Evolutionary conservation across 2,888 invertebrate genomes (phyloP).

Genomic region (Papilio gigon): DNA sequence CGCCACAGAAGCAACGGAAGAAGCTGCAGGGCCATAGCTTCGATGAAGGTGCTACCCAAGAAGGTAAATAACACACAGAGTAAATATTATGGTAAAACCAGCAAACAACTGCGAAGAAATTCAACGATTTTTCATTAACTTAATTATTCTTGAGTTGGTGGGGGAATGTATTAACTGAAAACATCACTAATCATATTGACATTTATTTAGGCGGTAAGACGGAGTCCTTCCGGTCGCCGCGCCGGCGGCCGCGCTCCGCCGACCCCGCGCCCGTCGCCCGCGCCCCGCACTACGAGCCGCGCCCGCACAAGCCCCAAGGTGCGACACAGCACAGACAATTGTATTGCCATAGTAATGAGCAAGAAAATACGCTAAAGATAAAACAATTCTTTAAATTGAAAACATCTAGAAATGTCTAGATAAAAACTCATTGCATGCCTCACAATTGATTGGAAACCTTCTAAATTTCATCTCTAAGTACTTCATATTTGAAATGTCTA

Average conservation of each 20-base stretch:
- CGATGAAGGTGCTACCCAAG: conserved; percentile 75
- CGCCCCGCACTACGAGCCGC: conserved; percentile 80
- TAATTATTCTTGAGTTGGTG: too few relatives aligned
- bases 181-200: too few relatives aligned
- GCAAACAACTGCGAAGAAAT: too few relatives aligned
- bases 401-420: too few relatives aligned
- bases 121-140: too few relatives aligned
- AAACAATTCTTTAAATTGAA: background rate
- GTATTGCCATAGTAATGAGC: background rate
- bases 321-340: conserved; percentile 43
- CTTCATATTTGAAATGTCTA: conserved; percentile 19
- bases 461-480: conserved; percentile 14
- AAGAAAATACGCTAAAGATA: background rate
- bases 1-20: conserved; percentile 83
- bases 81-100: too few relatives aligned
- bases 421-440: conserved; percentile 9
- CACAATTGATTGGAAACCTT: background rate
- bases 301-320: conserved; percentile 87
- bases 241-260: conserved; percentile 87
- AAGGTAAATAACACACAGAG: conserved; percentile 62
- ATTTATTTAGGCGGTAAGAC: conserved; percentile 63
- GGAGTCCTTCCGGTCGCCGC: conserved; percentile 86
- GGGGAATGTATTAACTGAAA: too few relatives aligned
- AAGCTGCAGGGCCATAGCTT: conserved; percentile 79
- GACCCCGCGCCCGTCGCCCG: conserved; percentile 72